Percentiles rank a stretch among this genome's conserved stretches.
Conservation (phyloP, 2,113 vertebrate species). For the Podocnemis expansa region DNA sequence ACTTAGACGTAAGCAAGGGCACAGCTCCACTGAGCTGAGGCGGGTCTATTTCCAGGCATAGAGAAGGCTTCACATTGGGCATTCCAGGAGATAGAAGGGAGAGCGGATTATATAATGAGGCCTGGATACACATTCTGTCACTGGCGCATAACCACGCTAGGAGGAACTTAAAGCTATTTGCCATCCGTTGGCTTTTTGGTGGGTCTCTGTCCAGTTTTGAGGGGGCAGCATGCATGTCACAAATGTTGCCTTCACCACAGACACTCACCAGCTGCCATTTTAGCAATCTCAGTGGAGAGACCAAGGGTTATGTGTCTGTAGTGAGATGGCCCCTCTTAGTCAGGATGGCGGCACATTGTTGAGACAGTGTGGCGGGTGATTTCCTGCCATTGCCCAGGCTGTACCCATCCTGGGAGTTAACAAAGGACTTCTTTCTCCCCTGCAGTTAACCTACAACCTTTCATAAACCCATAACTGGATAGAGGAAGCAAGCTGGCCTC, state of each 20-base stretch:
- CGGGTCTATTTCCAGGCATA: not conserved
- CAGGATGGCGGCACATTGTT: not conserved
- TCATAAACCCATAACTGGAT: not conserved
- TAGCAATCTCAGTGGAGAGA: not conserved
- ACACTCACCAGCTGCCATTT: not conserved
- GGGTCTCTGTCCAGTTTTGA: not conserved
- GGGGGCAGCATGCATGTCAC: not conserved
- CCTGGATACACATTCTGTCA: not conserved
- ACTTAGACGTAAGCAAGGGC: not conserved
- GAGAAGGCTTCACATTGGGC: not conserved
- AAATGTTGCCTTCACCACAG: not conserved
- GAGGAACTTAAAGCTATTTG: not conserved
- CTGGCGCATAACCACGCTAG: not conserved
- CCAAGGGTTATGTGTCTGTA: not conserved
- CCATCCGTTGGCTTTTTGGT: not conserved
- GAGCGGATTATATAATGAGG: not conserved
- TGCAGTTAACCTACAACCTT: not conserved
- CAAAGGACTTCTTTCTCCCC: not conserved
- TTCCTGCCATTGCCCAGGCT: not conserved
- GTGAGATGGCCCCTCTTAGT: not conserved
- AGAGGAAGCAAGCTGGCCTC: not conserved
- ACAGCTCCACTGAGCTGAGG: not conserved
- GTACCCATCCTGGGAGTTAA: not conserved
- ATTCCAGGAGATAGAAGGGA: not conserved
- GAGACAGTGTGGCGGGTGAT: not conserved